Base-by-base conservation (phyloP, 2,113 vertebrate genomes). In the Alosa alosa region DNA sequence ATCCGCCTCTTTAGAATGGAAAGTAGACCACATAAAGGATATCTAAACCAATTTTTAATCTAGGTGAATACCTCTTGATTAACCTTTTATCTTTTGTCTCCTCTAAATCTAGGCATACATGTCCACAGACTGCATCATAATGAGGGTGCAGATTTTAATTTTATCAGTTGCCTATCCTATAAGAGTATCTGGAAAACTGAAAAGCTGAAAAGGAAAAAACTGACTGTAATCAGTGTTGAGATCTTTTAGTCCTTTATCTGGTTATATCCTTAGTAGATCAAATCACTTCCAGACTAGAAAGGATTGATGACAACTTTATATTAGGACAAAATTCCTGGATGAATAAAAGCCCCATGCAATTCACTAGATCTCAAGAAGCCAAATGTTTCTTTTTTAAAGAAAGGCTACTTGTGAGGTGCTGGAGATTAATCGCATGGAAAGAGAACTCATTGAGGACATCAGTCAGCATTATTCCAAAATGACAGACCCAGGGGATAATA, bases 381-480 rank as follows among this genome's bases (percentile, higher is more conserved):
- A 78, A 39, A 78, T 78, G 72, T 60, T 60, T 60, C 55, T 60
- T 22, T 60, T 78, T 78, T 78, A 17, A 78, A 78, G 25, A 17
- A 11, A 15, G 31, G 15, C 31, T 39, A 36, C 72, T 78, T 78
- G 72, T 78, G 72, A 78, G 72, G 13, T 78, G 25, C 72, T 15
- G 31, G 31, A 78, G 72, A 78, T 78, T 15, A 78, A 94, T 93
- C 93, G 93, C 92, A 78, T 36, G 31, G 72, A 78, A 39, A 10
- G 36, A 78, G 39, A 78, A 41, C 72, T 78, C 72, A 93, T 91
- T 93, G 88, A 94, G 94, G 90, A 91, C 91, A 92, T 93, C 95
- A 91, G 95, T 95, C 95, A 96, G 95, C 94, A 94, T 96, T 96
- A 96, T 96, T 95, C 94, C 90, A 85, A 91, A 88, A 89, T 94